Conservation (phyloP, 1,140 invertebrate species). For the Ditylenchus dipsaci region DNA sequence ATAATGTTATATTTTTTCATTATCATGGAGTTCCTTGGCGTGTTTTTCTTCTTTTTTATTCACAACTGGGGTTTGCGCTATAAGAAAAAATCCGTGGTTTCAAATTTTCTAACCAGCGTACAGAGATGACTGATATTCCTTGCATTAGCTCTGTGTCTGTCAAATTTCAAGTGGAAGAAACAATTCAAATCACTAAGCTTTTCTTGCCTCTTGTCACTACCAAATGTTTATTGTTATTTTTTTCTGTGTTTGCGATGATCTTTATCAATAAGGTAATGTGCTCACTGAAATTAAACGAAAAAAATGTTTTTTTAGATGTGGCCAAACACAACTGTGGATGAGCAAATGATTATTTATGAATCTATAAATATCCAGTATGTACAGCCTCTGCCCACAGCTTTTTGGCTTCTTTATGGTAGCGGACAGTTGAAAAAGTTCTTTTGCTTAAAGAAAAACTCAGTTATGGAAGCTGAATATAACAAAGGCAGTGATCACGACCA, state of each 20-base stretch:
- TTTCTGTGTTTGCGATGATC: neutral
- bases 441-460: neutral
- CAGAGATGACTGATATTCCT: neutral
- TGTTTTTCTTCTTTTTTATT: neutral
- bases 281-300: neutral
- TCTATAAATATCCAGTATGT: neutral
- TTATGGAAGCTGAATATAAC: neutral
- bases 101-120: neutral
- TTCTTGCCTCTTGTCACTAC: neutral
- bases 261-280: neutral
- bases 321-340: neutral
- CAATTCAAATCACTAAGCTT: neutral
- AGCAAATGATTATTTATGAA: neutral
- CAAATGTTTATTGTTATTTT: neutral
- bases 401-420: neutral
- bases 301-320: neutral
- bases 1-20: neutral
- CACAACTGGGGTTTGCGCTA: neutral
- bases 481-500: neutral
- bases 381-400: neutral
- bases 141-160: neutral
- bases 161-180: constrained; percentile 4
- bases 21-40: neutral
- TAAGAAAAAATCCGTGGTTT: neutral
- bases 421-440: neutral